Conservation (phyloP, 1,140 invertebrate species). For the Drosophila ficusphila region DNA sequence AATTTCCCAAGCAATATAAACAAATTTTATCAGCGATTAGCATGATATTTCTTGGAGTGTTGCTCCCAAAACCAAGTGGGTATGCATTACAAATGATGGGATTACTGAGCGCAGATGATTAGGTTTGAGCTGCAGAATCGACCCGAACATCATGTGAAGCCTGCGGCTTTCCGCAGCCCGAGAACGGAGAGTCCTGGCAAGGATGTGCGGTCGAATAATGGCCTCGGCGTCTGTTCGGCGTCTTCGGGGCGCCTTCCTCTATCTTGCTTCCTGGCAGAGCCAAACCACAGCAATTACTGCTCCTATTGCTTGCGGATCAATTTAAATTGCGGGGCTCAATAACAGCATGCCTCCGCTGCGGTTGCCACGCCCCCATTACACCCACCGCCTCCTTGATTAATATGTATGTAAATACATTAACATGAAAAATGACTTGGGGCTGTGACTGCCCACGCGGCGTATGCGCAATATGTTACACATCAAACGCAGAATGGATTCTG, state of each 20-base stretch:
- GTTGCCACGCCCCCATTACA: neutral
- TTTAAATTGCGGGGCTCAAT: conserved; percentile 78
- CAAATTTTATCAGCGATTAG: no score
- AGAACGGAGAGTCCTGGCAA: conserved; percentile 15
- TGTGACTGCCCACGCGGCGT: conserved; percentile 39
- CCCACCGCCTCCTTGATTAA: conserved; percentile 58
- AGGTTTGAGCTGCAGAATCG: conserved; percentile 51
- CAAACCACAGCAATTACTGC: conserved; percentile 74
- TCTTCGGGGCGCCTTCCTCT: neutral
- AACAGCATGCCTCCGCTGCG: conserved; percentile 47
- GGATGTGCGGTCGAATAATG: conserved; percentile 67
- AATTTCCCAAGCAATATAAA: no score
- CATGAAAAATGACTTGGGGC: conserved; percentile 63
- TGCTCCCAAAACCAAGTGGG: neutral
- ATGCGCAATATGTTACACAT: conserved; percentile 60
- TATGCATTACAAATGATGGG: conserved; percentile 71
- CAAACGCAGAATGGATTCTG: conserved; percentile 46
- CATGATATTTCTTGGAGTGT: neutral
- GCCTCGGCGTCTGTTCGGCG: conserved; percentile 4
- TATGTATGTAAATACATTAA: conserved; percentile 67
- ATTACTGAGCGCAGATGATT: conserved; percentile 61
- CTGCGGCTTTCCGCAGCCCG: conserved; percentile 14
- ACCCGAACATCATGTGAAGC: conserved; percentile 31
- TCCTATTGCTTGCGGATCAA: conserved; percentile 63
- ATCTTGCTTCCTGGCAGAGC: conserved; percentile 12